Conservation (phyloP, 2,797 vertebrate genomes). For the Gallinago solitaria region DNA sequence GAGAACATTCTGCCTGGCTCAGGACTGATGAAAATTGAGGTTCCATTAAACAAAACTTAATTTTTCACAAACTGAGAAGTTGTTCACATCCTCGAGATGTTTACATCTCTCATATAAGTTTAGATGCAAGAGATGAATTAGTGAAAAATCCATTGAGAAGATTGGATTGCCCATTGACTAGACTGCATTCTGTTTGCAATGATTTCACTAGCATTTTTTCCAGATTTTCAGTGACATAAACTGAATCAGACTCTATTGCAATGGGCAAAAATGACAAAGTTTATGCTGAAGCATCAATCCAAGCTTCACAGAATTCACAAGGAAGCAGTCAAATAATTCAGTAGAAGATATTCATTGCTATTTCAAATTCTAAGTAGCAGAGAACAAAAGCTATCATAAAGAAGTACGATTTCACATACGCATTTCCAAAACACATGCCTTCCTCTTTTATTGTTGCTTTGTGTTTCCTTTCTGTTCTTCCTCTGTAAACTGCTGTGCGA, state of each 20-base stretch:
- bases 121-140: background rate
- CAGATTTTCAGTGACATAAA: background rate
- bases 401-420: background rate
- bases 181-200: background rate
- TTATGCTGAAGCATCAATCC: background rate
- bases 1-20: background rate
- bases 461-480: background rate
- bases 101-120: background rate
- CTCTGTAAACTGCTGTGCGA: slow-evolving; percentile 33
- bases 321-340: background rate
- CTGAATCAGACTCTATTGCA: background rate
- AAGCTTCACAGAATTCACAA: background rate
- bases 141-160: background rate
- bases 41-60: background rate
- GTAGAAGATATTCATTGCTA: background rate
- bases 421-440: background rate
- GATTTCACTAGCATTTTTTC: background rate
- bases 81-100: background rate
- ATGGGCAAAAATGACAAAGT: background rate
- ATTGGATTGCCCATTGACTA: background rate
- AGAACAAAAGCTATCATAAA: background rate
- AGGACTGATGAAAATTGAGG: background rate
- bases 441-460: background rate
- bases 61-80: background rate
- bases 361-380: background rate